A percentile compares a stretch with the other conserved stretches of the same genome.
phyloP scores from a whole-genome alignment of 2,888 invertebrate genomes.

The Diogma glabrata region DNA sequence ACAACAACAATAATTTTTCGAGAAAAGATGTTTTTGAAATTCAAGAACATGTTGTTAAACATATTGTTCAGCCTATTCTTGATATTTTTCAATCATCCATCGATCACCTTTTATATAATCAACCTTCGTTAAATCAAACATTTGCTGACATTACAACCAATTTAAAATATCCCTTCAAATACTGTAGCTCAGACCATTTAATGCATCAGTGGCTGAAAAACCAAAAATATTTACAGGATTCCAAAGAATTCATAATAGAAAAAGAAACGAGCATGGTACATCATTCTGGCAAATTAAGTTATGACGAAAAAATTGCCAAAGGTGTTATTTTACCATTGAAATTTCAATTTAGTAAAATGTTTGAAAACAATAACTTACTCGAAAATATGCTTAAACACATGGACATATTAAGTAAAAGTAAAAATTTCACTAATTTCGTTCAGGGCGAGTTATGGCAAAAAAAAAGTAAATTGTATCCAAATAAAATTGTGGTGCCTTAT shows the following conservation, averaged over 20 bases:
- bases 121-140: neutral
- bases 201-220: too few species aligned
- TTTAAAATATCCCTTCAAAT: neutral
- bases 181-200: neutral
- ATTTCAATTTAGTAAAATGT: neutral
- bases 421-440: neutral
- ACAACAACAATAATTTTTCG: neutral
- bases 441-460: neutral
- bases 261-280: neutral
- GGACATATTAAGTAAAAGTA: neutral
- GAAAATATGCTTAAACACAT: neutral
- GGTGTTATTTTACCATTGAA: neutral
- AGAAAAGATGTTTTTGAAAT: slow-evolving; percentile 1
- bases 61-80: neutral
- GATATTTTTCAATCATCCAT: neutral
- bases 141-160: neutral
- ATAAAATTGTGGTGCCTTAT: neutral
- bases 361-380: neutral
- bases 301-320: neutral
- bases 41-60: neutral
- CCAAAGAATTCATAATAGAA: neutral
- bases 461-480: neutral
- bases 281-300: neutral
- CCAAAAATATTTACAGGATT: neutral
- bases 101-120: neutral